Percentiles rank a stretch among this genome's conserved stretches.
Conservation (phyloP, 1,140 invertebrate species). For the Pseudomyrmex flavicornis region DNA sequence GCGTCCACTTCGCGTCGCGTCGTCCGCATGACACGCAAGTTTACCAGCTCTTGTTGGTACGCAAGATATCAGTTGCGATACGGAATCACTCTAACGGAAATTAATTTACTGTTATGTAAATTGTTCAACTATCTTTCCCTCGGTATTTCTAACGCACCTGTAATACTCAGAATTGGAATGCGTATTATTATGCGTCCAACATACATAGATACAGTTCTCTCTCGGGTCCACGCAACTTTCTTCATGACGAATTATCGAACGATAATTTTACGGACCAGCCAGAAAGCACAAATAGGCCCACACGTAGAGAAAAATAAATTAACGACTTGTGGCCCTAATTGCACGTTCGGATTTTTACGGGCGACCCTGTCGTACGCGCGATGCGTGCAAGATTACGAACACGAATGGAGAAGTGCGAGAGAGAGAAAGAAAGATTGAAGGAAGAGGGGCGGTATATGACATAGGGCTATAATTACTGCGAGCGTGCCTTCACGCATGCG, state of each 20-base stretch:
- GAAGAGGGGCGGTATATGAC: constrained; percentile 3
- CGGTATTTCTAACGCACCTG: no score
- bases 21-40: neutral
- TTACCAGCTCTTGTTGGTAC: neutral
- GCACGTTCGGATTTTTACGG: constrained; percentile 74
- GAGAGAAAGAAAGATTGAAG: neutral
- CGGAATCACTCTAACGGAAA: neutral
- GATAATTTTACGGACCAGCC: constrained; percentile 40
- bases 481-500: constrained; percentile 46
- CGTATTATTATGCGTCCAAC: no score
- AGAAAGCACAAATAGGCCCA: constrained; percentile 48
- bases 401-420: neutral
- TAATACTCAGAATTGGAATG: no score
- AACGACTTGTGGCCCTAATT: constrained; percentile 73
- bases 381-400: constrained; percentile 64
- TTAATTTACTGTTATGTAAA: neutral
- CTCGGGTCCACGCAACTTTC: no score
- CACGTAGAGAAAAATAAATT: constrained; percentile 74
- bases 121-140: neutral
- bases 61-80: neutral
- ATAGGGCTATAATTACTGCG: constrained; percentile 65
- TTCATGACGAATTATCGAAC: neutral
- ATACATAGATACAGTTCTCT: no score
- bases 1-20: neutral
- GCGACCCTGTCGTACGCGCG: constrained; percentile 65